A percentile compares a stretch with the other conserved stretches of the same genome.
These are phyloP conservation scores for Plectrocnemia conspersa DNA, from an alignment of 1,140 invertebrate genomes.

Conservation along the genomic window DNA sequence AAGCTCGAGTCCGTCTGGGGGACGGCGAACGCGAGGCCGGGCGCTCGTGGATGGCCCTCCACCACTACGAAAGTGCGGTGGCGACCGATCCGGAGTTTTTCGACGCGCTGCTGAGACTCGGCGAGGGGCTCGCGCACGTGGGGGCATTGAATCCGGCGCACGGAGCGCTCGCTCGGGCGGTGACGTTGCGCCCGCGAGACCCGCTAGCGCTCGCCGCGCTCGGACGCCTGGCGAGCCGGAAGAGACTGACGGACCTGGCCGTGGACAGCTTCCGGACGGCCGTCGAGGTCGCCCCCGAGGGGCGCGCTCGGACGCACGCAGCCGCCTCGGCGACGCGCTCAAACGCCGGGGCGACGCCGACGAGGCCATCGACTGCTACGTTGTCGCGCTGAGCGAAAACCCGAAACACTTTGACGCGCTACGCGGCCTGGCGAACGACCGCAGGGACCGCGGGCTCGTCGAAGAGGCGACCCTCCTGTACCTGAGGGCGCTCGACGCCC, in stretches of 20 bases:
- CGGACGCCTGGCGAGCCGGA: conserved; percentile 96
- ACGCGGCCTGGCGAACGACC: conserved; percentile 95
- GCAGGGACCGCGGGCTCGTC: conserved; percentile 85
- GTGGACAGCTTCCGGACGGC: conserved; percentile 97
- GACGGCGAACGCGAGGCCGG: conserved; percentile 7
- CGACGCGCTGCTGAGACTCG: conserved; percentile 21
- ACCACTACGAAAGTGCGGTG: conserved; percentile 27
- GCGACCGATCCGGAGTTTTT: conserved; percentile 16
- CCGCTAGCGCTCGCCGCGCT: too few relatives aligned
- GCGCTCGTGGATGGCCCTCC: conserved; percentile 31
- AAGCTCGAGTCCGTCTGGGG: conserved; percentile 23
- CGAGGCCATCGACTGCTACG: conserved; percentile 98
- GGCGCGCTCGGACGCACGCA: conserved; percentile 99
- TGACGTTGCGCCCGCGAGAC: too few relatives aligned
- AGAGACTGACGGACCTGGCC: conserved; percentile 95
- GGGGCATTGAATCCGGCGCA: conserved; percentile 91
- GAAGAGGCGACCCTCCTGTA: conserved; percentile 96
- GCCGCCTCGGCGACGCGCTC: conserved; percentile 97
- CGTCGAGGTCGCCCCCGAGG: conserved; percentile 95
- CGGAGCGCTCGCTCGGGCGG: conserved; percentile 98
- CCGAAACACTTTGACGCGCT: conserved; percentile 97
- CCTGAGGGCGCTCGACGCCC: conserved; percentile 86
- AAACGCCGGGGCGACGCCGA: conserved; percentile 94
- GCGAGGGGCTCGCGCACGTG: conserved; percentile 70
- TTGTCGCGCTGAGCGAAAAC: conserved; percentile 89